phyloP scores from a whole-genome alignment of 2,113 vertebrate species.

The Peromyscus polionotus region DNA sequence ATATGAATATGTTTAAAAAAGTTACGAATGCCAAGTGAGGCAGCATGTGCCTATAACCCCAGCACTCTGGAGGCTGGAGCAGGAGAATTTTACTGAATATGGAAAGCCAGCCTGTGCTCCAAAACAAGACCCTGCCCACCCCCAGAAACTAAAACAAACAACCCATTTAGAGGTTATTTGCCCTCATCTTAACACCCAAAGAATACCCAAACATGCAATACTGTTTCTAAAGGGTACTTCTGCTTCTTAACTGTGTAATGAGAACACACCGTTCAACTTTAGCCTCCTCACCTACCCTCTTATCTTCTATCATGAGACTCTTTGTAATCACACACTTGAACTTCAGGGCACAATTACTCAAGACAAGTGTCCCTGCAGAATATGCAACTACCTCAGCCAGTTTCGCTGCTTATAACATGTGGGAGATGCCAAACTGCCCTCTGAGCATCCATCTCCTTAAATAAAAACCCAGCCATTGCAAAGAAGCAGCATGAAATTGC shows the following conservation, averaged over 20 bases:
- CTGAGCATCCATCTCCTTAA: slow-evolving; percentile 46
- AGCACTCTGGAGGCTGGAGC: neutral
- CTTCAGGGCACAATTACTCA: slow-evolving; percentile 79
- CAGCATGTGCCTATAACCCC: neutral
- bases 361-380: slow-evolving; percentile 76
- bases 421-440: slow-evolving; percentile 42
- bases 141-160: neutral
- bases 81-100: neutral
- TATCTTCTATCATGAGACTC: slow-evolving; percentile 72
- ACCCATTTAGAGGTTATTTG: neutral
- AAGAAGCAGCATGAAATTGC: slow-evolving; percentile 59
- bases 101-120: neutral
- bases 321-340: slow-evolving; percentile 81
- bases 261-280: slow-evolving; percentile 76
- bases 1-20: neutral
- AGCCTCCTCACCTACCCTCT: slow-evolving; percentile 79
- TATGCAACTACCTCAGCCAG: slow-evolving; percentile 67
- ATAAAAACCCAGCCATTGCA: slow-evolving; percentile 15
- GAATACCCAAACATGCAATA: slow-evolving; percentile 52
- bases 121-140: neutral
- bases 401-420: slow-evolving; percentile 35
- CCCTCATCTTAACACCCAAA: slow-evolving; percentile 14
- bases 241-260: slow-evolving; percentile 55
- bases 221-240: slow-evolving; percentile 38
- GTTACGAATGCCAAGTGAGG: neutral